Evolutionary conservation across 2,888 invertebrate species (phyloP).

Genomic region (Leptinotarsa rubiginosa): DNA sequence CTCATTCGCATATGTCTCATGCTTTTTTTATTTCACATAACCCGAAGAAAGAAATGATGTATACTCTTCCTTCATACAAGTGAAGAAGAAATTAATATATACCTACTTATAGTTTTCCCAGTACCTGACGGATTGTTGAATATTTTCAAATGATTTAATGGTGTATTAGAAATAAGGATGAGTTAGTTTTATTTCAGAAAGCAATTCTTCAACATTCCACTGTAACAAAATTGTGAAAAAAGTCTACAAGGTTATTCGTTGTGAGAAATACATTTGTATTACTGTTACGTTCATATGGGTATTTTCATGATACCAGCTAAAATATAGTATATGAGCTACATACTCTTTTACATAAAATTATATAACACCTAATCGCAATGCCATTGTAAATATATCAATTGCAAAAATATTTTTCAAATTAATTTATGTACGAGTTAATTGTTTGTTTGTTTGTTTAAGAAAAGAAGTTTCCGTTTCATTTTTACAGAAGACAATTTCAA

Average conservation of each 20-base stretch:
- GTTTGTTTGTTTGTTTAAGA: not conserved
- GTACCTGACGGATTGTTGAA: constrained; percentile 11
- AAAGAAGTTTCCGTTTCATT: not conserved
- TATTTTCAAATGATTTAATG: constrained; percentile 5
- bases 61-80: not conserved
- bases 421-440: constrained; percentile 3
- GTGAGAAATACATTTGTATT: not conserved
- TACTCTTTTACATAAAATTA: not conserved
- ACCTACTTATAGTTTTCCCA: not conserved
- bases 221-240: not conserved
- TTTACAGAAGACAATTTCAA: not conserved
- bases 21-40: no score
- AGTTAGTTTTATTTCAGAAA: not conserved
- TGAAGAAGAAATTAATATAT: not conserved
- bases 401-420: constrained; percentile 8
- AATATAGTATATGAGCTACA: not conserved
- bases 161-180: not conserved
- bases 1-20: no score
- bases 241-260: not conserved
- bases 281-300: not conserved
- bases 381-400: constrained; percentile 8
- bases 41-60: no score
- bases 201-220: constrained; percentile 13
- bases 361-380: not conserved
- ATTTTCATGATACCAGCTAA: not conserved